Percentiles rank a stretch among this genome's conserved stretches.
These are phyloP conservation scores for Gallirallus australis DNA, from an alignment of 2,797 vertebrate genomes.

Conservation along the genomic window DNA sequence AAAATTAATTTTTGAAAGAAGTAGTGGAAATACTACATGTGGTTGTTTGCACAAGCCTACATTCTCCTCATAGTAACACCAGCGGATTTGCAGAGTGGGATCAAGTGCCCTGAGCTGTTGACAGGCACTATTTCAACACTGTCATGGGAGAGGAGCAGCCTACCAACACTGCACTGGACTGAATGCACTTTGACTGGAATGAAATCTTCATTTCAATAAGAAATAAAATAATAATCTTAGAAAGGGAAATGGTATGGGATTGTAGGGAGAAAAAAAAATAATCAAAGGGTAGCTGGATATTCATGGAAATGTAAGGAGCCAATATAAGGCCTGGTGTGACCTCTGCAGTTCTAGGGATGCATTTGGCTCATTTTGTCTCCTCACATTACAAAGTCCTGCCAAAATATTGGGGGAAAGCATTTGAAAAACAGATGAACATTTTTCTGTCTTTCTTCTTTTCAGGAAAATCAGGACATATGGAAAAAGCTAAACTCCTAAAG, in stretches of 20 bases:
- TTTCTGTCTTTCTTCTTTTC: slow-evolving; percentile 49
- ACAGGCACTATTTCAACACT: neutral
- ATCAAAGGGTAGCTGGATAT: neutral
- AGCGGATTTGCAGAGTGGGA: neutral
- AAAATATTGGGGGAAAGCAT: slow-evolving; percentile 12
- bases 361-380: neutral
- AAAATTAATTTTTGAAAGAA: neutral
- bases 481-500: slow-evolving; percentile 38
- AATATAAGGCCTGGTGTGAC: slow-evolving; percentile 21
- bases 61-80: neutral
- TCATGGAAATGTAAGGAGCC: neutral
- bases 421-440: slow-evolving; percentile 48
- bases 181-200: neutral
- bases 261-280: neutral
- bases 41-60: neutral
- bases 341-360: neutral
- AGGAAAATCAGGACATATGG: slow-evolving; percentile 58
- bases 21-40: neutral
- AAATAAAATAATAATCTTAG: neutral
- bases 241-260: neutral
- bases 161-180: neutral
- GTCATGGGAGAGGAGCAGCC: neutral
- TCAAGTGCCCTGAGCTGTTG: neutral
- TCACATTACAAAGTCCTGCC: slow-evolving; percentile 33
- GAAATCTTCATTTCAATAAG: neutral